phyloP scores from a whole-genome alignment of 2,113 vertebrate genomes.

The Hemicordylus capensis region DNA sequence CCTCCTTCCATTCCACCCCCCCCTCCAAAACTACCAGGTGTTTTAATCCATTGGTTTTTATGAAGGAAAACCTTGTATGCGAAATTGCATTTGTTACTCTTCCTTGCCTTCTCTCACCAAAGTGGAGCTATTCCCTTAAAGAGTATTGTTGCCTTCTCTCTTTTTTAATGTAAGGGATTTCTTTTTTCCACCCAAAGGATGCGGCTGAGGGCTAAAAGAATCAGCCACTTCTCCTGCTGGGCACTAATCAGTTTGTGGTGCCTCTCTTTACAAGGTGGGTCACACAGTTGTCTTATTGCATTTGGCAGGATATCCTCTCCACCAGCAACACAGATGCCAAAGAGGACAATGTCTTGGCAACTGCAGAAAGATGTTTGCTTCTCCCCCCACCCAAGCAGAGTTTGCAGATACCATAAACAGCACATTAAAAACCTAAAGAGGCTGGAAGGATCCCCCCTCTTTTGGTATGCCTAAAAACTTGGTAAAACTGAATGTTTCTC shows the following conservation, averaged over 20 bases:
- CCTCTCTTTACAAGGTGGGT: conserved; percentile 78
- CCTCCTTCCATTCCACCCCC: conserved; percentile 44
- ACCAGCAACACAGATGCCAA: conserved; percentile 77
- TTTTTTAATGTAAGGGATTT: not conserved
- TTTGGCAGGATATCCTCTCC: conserved; percentile 82
- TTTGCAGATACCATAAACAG: conserved; percentile 54
- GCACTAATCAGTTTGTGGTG: conserved; percentile 59
- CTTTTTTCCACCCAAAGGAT: conserved; percentile 19
- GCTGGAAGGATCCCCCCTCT: not conserved
- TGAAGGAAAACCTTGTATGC: conserved; percentile 76
- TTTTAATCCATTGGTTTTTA: conserved; percentile 81
- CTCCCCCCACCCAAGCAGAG: conserved; percentile 46
- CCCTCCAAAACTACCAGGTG: conserved; percentile 86
- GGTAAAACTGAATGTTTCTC: not conserved
- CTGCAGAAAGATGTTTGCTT: conserved; percentile 72
- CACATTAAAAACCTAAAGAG: conserved; percentile 28
- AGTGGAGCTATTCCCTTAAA: conserved; percentile 67
- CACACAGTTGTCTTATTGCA: conserved; percentile 78
- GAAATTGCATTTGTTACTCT: conserved; percentile 73
- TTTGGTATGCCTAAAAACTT: not conserved
- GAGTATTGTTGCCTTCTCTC: not conserved
- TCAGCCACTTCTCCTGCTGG: conserved; percentile 65
- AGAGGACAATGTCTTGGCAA: conserved; percentile 78
- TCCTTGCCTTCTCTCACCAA: conserved; percentile 60
- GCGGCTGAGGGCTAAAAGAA: conserved; percentile 48